A percentile compares a stretch with the other conserved stretches of the same genome.
phyloP scores from a whole-genome alignment of 2,797 vertebrate species.

The Pangasius krempfi region DNA sequence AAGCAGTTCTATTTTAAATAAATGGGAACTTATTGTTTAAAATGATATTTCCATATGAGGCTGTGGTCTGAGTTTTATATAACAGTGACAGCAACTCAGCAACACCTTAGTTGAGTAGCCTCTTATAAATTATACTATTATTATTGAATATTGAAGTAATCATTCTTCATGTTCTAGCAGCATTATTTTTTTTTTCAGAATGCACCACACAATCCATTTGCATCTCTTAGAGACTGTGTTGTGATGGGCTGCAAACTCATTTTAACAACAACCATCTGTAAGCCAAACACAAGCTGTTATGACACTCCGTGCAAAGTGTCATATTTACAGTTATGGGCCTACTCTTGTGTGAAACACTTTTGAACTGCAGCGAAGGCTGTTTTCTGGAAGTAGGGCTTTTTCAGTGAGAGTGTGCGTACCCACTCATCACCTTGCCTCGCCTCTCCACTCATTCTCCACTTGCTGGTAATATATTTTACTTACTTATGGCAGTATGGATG shows the following conservation, averaged over 20 bases:
- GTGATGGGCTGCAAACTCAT: slow-evolving; percentile 44
- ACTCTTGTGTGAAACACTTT: slow-evolving; percentile 63
- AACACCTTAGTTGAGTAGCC: slow-evolving; percentile 22
- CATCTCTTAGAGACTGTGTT: slow-evolving; percentile 19
- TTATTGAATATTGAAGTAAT: slow-evolving; percentile 33
- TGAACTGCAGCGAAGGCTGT: slow-evolving; percentile 62
- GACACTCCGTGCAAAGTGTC: slow-evolving; percentile 56
- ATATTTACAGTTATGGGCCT: slow-evolving; percentile 66
- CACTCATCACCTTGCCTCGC: slow-evolving; percentile 69
- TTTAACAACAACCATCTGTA: slow-evolving; percentile 49
- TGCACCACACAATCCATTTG: slow-evolving; percentile 10
- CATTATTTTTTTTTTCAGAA: neutral
- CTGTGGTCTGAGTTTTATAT: slow-evolving; percentile 53
- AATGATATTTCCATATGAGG: slow-evolving; percentile 29
- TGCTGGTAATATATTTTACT: slow-evolving; percentile 76
- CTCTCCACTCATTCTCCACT: slow-evolving; percentile 57
- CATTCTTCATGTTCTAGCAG: slow-evolving; percentile 12
- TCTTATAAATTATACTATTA: slow-evolving; percentile 25
- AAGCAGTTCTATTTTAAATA: slow-evolving; percentile 51
- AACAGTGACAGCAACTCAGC: slow-evolving; percentile 38
- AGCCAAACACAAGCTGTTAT: slow-evolving; percentile 49
- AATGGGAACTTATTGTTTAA: slow-evolving; percentile 31
- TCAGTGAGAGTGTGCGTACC: slow-evolving; percentile 67
- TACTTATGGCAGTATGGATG: slow-evolving; percentile 72
- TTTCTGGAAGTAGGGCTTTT: slow-evolving; percentile 68